Conservation (phyloP, 2,113 vertebrate species). For the Gorsachius goisagi region DNA sequence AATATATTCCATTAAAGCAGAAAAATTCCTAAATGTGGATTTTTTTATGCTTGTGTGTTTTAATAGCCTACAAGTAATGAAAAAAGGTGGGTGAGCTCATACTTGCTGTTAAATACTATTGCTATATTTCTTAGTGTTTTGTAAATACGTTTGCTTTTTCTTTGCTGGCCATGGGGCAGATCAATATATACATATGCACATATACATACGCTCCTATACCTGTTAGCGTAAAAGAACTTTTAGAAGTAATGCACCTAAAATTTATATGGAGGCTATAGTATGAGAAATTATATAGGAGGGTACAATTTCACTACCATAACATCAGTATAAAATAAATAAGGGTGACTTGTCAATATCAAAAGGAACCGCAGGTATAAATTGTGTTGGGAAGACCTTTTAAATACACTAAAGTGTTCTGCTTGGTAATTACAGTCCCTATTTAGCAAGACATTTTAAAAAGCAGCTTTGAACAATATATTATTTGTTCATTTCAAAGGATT, state of each 20-base stretch:
- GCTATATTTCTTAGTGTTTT: not conserved
- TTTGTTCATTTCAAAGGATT: not conserved
- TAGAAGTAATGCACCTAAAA: not conserved
- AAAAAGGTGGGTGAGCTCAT: not conserved
- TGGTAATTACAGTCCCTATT: not conserved
- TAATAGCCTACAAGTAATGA: not conserved
- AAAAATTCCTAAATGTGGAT: not conserved
- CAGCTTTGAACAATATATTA: not conserved
- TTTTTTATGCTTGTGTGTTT: not conserved
- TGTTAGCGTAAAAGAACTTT: not conserved
- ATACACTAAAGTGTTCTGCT: not conserved
- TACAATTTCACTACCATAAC: not conserved
- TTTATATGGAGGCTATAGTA: not conserved
- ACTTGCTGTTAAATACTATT: not conserved
- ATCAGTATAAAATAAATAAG: not conserved
- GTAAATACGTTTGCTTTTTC: not conserved
- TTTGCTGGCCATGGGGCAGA: not conserved
- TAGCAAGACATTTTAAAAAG: not conserved
- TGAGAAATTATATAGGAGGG: not conserved
- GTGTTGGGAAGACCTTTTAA: not conserved
- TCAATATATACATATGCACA: not conserved
- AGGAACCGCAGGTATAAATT: not conserved
- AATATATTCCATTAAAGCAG: not conserved
- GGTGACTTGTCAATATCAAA: not conserved
- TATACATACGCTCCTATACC: fast-evolving